Conservation (phyloP, 2,113 vertebrate species). For the Myotis lucifugus region DNA sequence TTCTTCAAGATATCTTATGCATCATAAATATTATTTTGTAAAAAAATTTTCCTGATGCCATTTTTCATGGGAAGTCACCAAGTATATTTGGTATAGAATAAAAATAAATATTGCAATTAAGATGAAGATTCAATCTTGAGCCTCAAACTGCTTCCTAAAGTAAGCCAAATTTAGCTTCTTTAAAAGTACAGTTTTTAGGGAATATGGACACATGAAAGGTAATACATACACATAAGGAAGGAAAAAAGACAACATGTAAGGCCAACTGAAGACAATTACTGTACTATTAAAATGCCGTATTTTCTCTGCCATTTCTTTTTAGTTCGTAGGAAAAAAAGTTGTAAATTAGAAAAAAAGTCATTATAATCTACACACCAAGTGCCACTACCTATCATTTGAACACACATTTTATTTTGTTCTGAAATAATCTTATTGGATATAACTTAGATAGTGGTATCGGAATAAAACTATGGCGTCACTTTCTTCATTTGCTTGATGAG, state of each 20-base stretch:
- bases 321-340: conserved; percentile 16
- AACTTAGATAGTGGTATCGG: neutral
- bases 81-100: neutral
- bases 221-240: neutral
- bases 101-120: neutral
- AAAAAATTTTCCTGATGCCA: neutral
- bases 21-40: neutral
- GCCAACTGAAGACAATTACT: neutral
- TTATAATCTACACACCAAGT: neutral
- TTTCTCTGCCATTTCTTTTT: neutral
- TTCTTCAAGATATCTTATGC: neutral
- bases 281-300: neutral
- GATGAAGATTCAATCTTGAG: neutral
- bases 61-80: neutral
- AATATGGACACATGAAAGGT: neutral
- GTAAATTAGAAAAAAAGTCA: neutral
- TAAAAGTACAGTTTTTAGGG: neutral
- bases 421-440: neutral
- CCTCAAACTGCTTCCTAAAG: neutral
- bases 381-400: neutral
- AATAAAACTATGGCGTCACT: neutral
- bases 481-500: neutral
- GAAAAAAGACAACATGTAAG: neutral
- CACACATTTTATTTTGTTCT: neutral
- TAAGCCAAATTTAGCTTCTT: neutral